Percentiles rank a stretch among this genome's conserved stretches.
Conservation (phyloP, 2,888 invertebrate species). For the Rhogogaster chlorosoma region DNA sequence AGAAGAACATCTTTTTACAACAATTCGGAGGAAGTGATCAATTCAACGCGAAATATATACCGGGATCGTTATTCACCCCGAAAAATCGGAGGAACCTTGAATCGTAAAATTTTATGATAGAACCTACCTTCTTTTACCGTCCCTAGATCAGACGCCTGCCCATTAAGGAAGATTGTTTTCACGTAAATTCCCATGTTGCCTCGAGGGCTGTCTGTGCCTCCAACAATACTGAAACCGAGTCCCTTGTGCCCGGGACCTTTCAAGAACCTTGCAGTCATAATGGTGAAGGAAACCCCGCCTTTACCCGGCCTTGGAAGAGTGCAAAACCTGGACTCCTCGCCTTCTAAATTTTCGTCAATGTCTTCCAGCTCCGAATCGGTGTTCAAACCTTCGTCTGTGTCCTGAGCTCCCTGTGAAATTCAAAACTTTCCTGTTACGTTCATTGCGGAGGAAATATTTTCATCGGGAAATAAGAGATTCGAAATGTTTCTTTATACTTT, state of each 20-base stretch:
- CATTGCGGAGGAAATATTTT: no score
- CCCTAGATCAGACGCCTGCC: constrained; percentile 91
- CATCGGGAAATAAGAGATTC: not conserved
- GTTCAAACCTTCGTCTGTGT: constrained; percentile 73
- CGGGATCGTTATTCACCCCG: not conserved
- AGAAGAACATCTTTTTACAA: not conserved
- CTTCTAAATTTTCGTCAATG: constrained; percentile 78
- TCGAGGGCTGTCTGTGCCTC: constrained; percentile 91
- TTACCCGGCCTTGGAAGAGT: constrained; percentile 81
- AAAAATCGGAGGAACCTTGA: not conserved
- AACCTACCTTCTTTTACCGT: constrained; percentile 88
- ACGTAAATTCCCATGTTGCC: constrained; percentile 94
- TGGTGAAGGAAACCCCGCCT: constrained; percentile 79
- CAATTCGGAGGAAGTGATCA: no score
- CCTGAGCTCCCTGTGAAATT: constrained; percentile 61
- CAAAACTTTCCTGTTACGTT: not conserved
- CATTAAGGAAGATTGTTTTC: constrained; percentile 91
- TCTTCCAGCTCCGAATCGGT: constrained; percentile 74
- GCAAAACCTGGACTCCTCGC: constrained; percentile 81
- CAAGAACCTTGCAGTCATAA: constrained; percentile 82
- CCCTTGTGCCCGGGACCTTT: constrained; percentile 93
- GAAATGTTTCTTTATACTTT: not conserved
- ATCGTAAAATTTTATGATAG: not conserved
- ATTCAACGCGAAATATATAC: no score
- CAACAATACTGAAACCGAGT: constrained; percentile 94